A percentile compares a stretch with the other conserved stretches of the same genome.
Evolutionary conservation across 2,113 vertebrate genomes (phyloP).

Genomic region (Leiothrix lutea): DNA sequence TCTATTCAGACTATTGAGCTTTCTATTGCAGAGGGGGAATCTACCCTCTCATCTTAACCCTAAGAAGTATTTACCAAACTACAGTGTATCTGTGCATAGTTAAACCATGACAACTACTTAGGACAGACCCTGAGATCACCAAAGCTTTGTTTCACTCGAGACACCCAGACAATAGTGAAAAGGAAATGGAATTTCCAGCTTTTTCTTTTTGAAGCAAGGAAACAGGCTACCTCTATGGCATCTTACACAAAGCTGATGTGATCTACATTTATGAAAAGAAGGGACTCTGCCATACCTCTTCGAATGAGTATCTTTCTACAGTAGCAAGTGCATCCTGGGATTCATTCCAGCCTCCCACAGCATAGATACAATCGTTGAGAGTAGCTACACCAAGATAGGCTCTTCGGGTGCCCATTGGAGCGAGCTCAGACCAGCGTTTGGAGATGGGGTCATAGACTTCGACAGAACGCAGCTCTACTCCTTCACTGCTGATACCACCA

Average conservation of each 20-base stretch:
- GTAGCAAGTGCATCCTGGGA: constrained; percentile 88
- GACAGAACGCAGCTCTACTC: constrained; percentile 87
- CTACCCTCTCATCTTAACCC: neutral
- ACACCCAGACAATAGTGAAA: neutral
- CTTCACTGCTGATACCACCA: constrained; percentile 92
- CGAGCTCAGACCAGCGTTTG: constrained; percentile 88
- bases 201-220: neutral
- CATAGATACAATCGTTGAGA: constrained; percentile 92
- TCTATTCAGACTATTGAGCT: neutral
- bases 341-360: constrained; percentile 94
- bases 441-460: constrained; percentile 92
- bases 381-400: constrained; percentile 92
- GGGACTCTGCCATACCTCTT: constrained; percentile 80
- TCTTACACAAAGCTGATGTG: neutral
- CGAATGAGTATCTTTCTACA: constrained; percentile 94
- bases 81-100: neutral
- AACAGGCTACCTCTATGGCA: neutral
- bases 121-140: neutral
- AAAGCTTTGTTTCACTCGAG: neutral
- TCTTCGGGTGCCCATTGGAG: constrained; percentile 87
- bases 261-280: neutral
- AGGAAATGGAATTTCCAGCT: neutral
- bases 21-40: neutral
- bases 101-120: neutral
- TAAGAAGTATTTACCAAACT: neutral